phyloP scores from a whole-genome alignment of 2,113 vertebrate genomes.

The Telmatochromis sp. region DNA sequence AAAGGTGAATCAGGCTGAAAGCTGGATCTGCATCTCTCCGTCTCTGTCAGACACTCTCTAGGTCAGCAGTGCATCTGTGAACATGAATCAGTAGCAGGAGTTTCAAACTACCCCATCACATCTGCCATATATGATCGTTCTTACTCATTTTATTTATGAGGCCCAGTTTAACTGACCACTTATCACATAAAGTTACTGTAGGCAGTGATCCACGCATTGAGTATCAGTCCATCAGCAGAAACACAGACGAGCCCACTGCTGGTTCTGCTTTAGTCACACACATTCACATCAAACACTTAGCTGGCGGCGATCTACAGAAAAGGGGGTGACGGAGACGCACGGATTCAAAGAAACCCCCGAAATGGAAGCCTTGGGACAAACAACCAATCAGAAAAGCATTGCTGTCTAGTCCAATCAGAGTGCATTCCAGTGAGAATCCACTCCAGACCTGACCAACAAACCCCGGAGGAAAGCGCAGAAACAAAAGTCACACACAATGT shows the following conservation, averaged over 20 bases:
- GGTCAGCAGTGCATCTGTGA: neutral
- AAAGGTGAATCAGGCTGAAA: neutral
- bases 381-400: constrained; percentile 44
- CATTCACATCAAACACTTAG: constrained; percentile 52
- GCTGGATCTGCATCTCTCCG: neutral
- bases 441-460: constrained; percentile 27
- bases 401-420: constrained; percentile 51
- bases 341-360: constrained; percentile 42
- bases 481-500: constrained; percentile 10
- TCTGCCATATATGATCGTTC: neutral
- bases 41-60: neutral
- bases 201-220: constrained; percentile 3
- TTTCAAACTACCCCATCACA: neutral
- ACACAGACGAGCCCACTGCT: constrained; percentile 36
- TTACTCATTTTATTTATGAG: neutral
- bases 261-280: constrained; percentile 64
- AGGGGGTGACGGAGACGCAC: constrained; percentile 8
- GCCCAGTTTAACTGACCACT: neutral
- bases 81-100: neutral
- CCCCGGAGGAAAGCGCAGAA: neutral
- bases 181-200: constrained; percentile 19
- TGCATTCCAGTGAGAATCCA: constrained; percentile 51
- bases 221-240: neutral
- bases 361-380: constrained; percentile 45
- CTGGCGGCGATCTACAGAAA: constrained; percentile 13